phyloP scores from a whole-genome alignment of 1,140 invertebrate species.

The Monomorium pharaonis region DNA sequence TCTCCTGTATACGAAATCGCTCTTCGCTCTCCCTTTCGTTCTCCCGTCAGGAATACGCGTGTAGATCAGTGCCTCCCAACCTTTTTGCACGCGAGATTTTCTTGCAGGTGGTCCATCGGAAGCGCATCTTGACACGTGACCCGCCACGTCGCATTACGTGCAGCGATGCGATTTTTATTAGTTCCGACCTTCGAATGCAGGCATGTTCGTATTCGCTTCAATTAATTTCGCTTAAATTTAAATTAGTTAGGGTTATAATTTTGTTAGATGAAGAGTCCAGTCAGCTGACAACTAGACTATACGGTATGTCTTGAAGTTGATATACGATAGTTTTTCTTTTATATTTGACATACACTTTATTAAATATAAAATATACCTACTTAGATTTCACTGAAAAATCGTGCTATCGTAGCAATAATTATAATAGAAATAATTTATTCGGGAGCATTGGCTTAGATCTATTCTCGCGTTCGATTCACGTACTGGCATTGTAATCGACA shows the following conservation, averaged over 20 bases:
- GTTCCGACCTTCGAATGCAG: neutral
- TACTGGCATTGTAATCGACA: constrained; percentile 64
- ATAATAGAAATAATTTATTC: constrained; percentile 25
- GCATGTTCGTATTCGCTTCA: neutral
- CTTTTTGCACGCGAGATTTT: constrained; percentile 56
- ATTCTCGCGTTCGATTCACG: constrained; percentile 51
- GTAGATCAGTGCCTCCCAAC: constrained; percentile 34
- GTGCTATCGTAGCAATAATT: too few relatives aligned
- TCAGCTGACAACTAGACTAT: too few relatives aligned
- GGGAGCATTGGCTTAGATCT: neutral
- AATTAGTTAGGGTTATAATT: neutral
- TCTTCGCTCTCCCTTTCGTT: constrained; percentile 49
- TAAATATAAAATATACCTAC: neutral
- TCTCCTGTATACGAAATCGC: neutral
- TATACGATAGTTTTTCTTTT: neutral
- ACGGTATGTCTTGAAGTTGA: neutral
- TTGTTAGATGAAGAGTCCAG: neutral
- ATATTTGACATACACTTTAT: neutral
- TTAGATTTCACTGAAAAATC: neutral
- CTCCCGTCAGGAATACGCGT: constrained; percentile 40
- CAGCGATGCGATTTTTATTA: constrained; percentile 27
- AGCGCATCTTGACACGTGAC: constrained; percentile 33
- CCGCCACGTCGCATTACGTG: constrained; percentile 29
- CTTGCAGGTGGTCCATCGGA: constrained; percentile 62
- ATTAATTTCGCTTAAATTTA: neutral